Percentiles rank a stretch among this genome's conserved stretches.
Evolutionary conservation across 53 echinoderm and acorn worm species (phyloP).

Genomic region (Astropecten irregularis): DNA sequence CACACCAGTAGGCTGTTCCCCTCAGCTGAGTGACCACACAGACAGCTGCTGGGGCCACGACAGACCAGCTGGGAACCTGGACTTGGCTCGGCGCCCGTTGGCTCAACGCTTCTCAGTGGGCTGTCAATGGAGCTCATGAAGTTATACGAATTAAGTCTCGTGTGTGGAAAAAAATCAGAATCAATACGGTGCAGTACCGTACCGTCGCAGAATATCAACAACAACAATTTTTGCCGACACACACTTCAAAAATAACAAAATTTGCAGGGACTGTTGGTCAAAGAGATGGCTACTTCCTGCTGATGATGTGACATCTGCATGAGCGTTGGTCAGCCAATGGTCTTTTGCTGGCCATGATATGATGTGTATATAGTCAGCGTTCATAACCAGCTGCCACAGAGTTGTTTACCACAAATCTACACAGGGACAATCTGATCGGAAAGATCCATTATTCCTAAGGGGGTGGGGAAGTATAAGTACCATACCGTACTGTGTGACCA

Average conservation of each 20-base stretch:
- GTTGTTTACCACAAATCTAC: constrained; percentile 42
- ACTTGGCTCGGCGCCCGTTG: neutral
- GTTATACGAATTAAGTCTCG: no score
- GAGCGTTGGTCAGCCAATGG: no score
- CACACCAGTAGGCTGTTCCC: constrained; percentile 24
- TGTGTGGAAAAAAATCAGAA: no score
- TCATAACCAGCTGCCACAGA: neutral
- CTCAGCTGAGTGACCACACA: constrained; percentile 51
- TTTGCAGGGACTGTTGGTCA: no score
- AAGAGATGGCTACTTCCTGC: no score
- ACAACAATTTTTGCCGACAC: no score
- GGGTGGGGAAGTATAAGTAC: neutral
- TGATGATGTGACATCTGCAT: no score
- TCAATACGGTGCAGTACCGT: no score
- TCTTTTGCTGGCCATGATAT: no score
- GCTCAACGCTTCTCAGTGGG: constrained; percentile 22
- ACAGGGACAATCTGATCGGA: neutral
- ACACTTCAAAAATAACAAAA: no score
- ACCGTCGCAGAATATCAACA: no score
- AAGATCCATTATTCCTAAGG: constrained; percentile 46
- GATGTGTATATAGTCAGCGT: no score
- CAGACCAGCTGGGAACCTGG: constrained; percentile 35
- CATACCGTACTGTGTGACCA: neutral
- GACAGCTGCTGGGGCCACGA: constrained; percentile 11
- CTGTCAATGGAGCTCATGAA: constrained; percentile 36